phyloP scores from a whole-genome alignment of 2,797 vertebrate species.

The Oophaga sylvatica region DNA sequence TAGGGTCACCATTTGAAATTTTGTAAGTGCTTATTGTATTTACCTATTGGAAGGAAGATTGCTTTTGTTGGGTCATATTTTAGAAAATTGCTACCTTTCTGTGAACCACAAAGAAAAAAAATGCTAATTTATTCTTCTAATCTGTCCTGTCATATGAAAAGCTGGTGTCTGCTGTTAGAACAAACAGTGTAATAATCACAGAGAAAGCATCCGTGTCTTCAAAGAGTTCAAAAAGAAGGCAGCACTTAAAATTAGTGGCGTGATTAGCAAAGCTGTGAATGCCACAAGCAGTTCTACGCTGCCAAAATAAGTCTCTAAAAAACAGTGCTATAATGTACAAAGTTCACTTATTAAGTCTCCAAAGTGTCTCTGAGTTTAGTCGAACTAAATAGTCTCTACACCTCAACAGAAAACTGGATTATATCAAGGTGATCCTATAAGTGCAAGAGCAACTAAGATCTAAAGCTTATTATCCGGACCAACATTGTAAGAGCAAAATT shows the following conservation, averaged over 20 bases:
- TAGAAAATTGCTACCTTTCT: background rate
- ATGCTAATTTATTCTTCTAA: constrained; percentile 8
- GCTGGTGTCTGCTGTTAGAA: background rate
- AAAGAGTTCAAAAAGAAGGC: constrained; percentile 20
- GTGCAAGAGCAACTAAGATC: too few relatives aligned
- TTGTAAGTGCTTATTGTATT: too few relatives aligned
- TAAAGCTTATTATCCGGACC: too few relatives aligned
- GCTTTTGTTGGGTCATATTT: background rate
- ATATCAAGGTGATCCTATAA: background rate
- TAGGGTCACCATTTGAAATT: too few relatives aligned
- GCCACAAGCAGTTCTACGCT: background rate
- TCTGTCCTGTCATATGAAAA: background rate
- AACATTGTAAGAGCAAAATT: too few relatives aligned
- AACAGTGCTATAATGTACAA: background rate
- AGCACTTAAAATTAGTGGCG: constrained; percentile 7
- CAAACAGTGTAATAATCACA: constrained; percentile 13
- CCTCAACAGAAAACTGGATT: background rate
- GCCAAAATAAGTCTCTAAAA: background rate
- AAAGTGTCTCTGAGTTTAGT: background rate
- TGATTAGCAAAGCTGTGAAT: background rate
- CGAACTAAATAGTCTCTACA: background rate
- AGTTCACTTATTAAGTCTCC: background rate
- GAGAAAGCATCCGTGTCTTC: background rate
- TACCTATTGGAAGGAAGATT: too few relatives aligned
- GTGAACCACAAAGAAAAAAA: background rate